These are phyloP conservation scores for Polyodon spathula DNA, from an alignment of 2,113 vertebrate species.

Conservation along the genomic window DNA sequence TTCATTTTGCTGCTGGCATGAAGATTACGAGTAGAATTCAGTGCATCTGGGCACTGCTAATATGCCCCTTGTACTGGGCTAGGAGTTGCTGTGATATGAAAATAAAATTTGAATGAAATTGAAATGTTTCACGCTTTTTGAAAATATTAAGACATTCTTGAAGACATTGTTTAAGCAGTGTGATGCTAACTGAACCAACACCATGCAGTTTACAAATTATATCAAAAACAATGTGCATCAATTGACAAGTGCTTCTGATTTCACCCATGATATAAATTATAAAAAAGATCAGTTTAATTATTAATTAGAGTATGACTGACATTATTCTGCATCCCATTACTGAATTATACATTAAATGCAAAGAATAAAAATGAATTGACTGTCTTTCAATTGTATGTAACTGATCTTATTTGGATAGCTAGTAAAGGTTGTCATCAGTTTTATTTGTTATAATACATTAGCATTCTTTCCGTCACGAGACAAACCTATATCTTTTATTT, in stretches of 20 bases:
- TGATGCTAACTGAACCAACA: background rate
- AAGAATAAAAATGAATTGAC: too few species aligned
- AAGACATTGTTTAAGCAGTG: background rate
- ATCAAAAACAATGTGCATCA: too few species aligned
- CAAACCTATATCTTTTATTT: too few species aligned
- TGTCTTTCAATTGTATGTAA: background rate
- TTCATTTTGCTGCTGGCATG: conserved; percentile 64
- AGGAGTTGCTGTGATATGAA: conserved; percentile 63
- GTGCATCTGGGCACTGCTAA: conserved; percentile 68
- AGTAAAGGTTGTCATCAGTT: background rate
- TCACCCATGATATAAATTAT: too few species aligned
- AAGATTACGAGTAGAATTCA: conserved; percentile 59
- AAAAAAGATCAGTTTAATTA: too few species aligned
- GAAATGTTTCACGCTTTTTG: conserved; percentile 20
- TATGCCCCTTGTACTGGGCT: conserved; percentile 58
- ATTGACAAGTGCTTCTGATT: too few species aligned
- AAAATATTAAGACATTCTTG: background rate
- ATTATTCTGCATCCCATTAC: too few species aligned
- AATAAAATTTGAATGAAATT: conserved; percentile 44
- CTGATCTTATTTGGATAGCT: background rate
- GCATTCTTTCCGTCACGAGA: too few species aligned
- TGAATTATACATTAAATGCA: too few species aligned
- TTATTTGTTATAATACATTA: background rate
- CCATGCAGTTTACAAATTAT: too few species aligned
- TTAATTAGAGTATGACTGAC: too few species aligned